These are phyloP conservation scores for Oopsacas minuta DNA, from an alignment of 37 sponge, comb jelly and placozoan genomes.

Conservation along the genomic window DNA sequence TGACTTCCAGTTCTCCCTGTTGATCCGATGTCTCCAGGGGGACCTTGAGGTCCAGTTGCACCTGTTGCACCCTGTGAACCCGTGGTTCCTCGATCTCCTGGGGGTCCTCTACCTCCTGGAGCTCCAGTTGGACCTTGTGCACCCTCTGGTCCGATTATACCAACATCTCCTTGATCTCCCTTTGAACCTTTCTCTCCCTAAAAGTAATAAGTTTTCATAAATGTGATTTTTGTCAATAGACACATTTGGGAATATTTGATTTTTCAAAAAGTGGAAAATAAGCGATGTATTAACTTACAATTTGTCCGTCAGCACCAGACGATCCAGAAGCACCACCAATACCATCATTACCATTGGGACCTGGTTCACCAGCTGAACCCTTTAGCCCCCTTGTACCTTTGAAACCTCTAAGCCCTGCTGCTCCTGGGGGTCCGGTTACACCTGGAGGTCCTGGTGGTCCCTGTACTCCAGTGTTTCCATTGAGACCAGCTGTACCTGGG, in stretches of 20 bases:
- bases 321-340: background rate
- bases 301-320: background rate
- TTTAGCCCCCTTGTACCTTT: background rate
- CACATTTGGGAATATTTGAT: too few relatives aligned
- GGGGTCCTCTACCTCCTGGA: background rate
- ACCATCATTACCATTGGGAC: background rate
- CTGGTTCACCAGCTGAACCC: conserved; percentile 1
- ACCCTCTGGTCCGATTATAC: background rate
- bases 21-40: background rate
- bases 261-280: too few relatives aligned
- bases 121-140: conserved; percentile 1
- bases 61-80: background rate
- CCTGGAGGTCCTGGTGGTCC: conserved; percentile 27
- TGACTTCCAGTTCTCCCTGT: background rate
- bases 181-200: background rate
- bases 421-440: conserved; percentile 15
- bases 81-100: conserved; percentile 13
- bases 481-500: conserved; percentile 20
- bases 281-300: too few relatives aligned
- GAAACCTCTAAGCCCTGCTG: background rate
- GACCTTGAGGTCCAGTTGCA: conserved; percentile 19
- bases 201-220: background rate
- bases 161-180: background rate
- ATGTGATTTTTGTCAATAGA: too few relatives aligned
- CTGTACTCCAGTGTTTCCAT: conserved; percentile 15